phyloP scores from a whole-genome alignment of 1,140 invertebrate species.

The Penaeus vannamei region DNA sequence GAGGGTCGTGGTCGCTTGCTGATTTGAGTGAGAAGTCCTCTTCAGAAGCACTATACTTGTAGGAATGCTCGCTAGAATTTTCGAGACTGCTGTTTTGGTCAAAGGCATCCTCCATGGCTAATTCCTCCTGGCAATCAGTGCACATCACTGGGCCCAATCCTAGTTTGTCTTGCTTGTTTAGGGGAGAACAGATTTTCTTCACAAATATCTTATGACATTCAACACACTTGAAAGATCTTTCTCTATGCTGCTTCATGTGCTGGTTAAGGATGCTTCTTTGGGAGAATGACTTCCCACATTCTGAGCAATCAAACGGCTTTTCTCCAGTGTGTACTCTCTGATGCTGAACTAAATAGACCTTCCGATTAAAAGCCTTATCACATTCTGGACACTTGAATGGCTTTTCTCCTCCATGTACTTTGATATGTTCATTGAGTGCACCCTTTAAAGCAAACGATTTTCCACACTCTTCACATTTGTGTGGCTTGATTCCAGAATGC shows the following conservation, averaged over 20 bases:
- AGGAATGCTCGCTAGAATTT: too few species aligned
- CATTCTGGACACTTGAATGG: conserved; percentile 50
- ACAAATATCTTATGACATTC: conserved; percentile 56
- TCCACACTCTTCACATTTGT: conserved; percentile 50
- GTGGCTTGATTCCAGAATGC: conserved; percentile 50
- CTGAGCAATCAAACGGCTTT: conserved; percentile 52
- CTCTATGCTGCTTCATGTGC: conserved; percentile 52
- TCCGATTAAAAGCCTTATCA: conserved; percentile 53
- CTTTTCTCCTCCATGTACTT: conserved; percentile 54
- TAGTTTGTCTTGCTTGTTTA: too few species aligned
- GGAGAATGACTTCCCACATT: conserved; percentile 61
- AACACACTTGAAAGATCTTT: conserved; percentile 52
- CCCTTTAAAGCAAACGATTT: conserved; percentile 54
- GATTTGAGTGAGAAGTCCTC: too few species aligned
- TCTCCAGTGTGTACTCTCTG: conserved; percentile 58
- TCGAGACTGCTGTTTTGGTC: too few species aligned
- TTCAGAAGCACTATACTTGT: too few species aligned
- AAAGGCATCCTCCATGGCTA: too few species aligned
- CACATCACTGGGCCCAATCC: too few species aligned
- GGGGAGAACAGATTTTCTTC: conserved; percentile 33
- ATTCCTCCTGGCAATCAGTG: too few species aligned
- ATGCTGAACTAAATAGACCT: conserved; percentile 57
- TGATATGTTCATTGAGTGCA: conserved; percentile 53
- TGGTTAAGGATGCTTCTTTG: conserved; percentile 60
- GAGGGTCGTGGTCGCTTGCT: too few species aligned